Evolutionary conservation across 37 sponge, comb jelly and placozoan species (phyloP), one percentile per base, ranked within the genome.

Genomic region (Spongilla lacustris): DNA sequence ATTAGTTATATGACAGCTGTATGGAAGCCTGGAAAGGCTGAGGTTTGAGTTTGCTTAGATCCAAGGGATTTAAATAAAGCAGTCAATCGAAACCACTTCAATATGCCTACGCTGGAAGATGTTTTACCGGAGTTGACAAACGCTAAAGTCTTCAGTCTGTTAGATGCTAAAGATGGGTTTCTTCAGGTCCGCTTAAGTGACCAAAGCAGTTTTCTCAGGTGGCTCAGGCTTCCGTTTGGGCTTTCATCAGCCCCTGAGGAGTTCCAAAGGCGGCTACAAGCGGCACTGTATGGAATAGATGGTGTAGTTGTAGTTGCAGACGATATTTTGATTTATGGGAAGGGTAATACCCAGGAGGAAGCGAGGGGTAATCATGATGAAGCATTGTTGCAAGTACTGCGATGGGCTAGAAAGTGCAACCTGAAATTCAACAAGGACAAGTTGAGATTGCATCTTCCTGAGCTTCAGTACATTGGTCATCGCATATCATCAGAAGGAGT

Each of bases 11-110:
- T 84, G 74, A 71, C 71, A 0, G 80, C 79, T 19, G 69, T 68
- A 26, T 25, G 41, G 67, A 89, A 84, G 67, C 46, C 75, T 8
- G 91, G 91, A 9, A 80, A 85, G 25, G 84, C 76, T 3, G 22
- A 82, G 21, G 74, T 89, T 25, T 32, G 90, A 46, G 31, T 89
- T 32, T 84, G 90, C 33, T 80, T 89, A 21, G 85, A 89, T 38
- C 90, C 85, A 22, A 66, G 68, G 26, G 80, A 84, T n/a, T 85
- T 89, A n/a, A 83, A 89, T 66, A 32, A 67, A 73, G 80, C 90
- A 10, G 68, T 89, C 32, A 48, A 69, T 36, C 37, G 85, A 50
- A 36, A 73, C 30, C 81, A 87, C 34, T 81, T 68, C 35, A 77
- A 69, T 17, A 79, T 50, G 34, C 82, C 88, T 22, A 78, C 74